A percentile compares a stretch with the other conserved stretches of the same genome.
phyloP scores from a whole-genome alignment of 92 coral and sea anemone genomes.

The Nematostella vectensis region DNA sequence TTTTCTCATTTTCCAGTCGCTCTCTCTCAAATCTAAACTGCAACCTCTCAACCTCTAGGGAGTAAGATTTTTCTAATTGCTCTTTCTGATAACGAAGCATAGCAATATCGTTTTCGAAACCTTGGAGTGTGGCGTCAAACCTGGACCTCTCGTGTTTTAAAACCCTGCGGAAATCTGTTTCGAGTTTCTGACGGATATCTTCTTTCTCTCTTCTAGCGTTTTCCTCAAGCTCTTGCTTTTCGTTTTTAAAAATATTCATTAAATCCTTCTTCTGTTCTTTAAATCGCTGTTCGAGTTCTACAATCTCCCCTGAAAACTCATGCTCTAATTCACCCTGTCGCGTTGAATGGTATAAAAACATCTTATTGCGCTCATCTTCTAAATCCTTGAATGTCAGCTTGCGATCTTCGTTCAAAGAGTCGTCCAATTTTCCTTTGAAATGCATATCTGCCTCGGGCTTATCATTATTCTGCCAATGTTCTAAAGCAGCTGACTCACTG shows the following conservation, averaged over 20 bases:
- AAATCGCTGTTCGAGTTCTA: slow-evolving; percentile 88
- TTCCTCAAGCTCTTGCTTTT: slow-evolving; percentile 73
- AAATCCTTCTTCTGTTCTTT: slow-evolving; percentile 90
- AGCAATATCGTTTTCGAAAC: slow-evolving; percentile 89
- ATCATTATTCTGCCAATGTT: slow-evolving; percentile 54
- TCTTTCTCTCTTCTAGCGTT: slow-evolving; percentile 73
- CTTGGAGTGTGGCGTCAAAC: slow-evolving; percentile 88
- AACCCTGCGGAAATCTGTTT: slow-evolving; percentile 71
- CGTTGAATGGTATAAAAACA: slow-evolving; percentile 67
- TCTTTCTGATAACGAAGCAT: slow-evolving; percentile 90
- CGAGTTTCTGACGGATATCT: slow-evolving; percentile 73
- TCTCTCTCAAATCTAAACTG: slow-evolving; percentile 84
- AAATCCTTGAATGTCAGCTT: slow-evolving; percentile 46
- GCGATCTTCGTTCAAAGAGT: slow-evolving; percentile 37
- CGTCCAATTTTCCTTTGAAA: slow-evolving; percentile 40
- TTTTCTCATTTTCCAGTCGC: slow-evolving; percentile 84
- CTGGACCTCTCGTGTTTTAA: slow-evolving; percentile 81
- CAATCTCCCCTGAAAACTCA: slow-evolving; percentile 76
- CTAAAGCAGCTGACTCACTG: slow-evolving; percentile 66
- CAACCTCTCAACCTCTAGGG: slow-evolving; percentile 77
- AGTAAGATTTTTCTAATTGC: slow-evolving; percentile 74
- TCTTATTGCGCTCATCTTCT: slow-evolving; percentile 65
- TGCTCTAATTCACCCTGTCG: slow-evolving; percentile 83
- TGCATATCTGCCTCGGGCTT: slow-evolving; percentile 93
- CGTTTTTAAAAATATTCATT: slow-evolving; percentile 81